Evolutionary conservation across 2,797 vertebrate genomes (phyloP).

Genomic region (Manis crassicaudata): DNA sequence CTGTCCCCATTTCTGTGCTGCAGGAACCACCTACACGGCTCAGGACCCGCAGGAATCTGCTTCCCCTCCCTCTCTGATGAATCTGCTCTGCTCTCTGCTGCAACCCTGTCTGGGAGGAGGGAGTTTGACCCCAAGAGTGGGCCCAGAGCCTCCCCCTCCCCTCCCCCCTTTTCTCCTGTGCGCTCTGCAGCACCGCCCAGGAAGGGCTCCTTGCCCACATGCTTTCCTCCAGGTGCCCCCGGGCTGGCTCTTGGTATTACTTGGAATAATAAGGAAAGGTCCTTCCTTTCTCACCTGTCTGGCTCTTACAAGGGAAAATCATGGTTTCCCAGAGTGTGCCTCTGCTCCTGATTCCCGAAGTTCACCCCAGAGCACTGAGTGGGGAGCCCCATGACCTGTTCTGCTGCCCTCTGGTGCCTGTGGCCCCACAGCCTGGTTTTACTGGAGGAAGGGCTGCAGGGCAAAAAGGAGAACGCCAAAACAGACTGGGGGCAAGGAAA

Average conservation of each 20-base stretch:
- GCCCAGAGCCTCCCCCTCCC: rapidly evolving
- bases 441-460: neutral
- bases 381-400: neutral
- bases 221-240: neutral
- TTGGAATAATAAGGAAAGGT: neutral
- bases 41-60: neutral
- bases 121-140: neutral
- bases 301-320: too few relatives aligned
- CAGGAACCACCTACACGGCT: neutral
- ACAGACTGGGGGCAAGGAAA: neutral
- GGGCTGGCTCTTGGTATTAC: neutral
- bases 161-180: too few relatives aligned
- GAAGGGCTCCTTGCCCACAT: neutral
- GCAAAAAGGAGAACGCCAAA: neutral
- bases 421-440: rapidly evolving
- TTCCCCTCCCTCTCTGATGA: neutral
- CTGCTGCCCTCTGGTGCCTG: neutral
- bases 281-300: neutral
- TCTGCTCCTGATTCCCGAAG: neutral
- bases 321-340: rapidly evolving
- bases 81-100: neutral
- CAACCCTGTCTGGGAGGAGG: rapidly evolving
- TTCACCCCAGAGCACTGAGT: rapidly evolving
- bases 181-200: neutral
- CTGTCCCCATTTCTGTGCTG: neutral